These are phyloP conservation scores for Cherax destructor DNA, from an alignment of 1,140 invertebrate genomes.

Conservation along the genomic window DNA sequence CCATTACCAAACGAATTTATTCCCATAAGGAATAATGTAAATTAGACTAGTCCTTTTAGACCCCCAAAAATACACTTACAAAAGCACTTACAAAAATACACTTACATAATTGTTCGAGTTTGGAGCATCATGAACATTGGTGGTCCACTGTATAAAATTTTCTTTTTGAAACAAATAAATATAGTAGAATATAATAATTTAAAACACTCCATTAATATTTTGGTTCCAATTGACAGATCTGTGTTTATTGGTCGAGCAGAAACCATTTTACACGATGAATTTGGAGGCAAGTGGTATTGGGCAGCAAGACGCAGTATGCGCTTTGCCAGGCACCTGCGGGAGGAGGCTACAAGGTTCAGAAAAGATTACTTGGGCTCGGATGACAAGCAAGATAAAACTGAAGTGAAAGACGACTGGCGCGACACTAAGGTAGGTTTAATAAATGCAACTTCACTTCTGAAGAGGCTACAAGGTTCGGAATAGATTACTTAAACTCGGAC, in stretches of 20 bases:
- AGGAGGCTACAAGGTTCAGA: conserved; percentile 85
- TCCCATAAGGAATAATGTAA: no score
- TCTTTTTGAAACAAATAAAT: background rate
- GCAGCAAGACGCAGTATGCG: conserved; percentile 91
- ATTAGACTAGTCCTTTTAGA: no score
- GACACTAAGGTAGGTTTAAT: conserved; percentile 79
- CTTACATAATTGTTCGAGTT: no score
- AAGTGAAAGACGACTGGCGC: conserved; percentile 80
- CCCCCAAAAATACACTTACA: no score
- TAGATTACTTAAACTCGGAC: conserved; percentile 82
- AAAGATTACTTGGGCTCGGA: conserved; percentile 82
- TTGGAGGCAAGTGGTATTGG: conserved; percentile 91
- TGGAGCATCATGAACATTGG: background rate
- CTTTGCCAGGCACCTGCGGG: conserved; percentile 84
- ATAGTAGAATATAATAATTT: background rate
- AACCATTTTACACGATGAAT: conserved; percentile 90
- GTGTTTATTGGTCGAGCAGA: conserved; percentile 92
- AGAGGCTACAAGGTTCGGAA: conserved; percentile 85
- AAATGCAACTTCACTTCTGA: conserved; percentile 63
- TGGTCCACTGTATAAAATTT: background rate
- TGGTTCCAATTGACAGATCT: conserved; percentile 76
- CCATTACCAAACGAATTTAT: no score
- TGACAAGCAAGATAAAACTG: conserved; percentile 81
- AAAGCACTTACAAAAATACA: no score
- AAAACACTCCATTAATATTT: background rate